phyloP scores from a whole-genome alignment of 2,888 invertebrate genomes.

The Romanomermis culicivorax region DNA sequence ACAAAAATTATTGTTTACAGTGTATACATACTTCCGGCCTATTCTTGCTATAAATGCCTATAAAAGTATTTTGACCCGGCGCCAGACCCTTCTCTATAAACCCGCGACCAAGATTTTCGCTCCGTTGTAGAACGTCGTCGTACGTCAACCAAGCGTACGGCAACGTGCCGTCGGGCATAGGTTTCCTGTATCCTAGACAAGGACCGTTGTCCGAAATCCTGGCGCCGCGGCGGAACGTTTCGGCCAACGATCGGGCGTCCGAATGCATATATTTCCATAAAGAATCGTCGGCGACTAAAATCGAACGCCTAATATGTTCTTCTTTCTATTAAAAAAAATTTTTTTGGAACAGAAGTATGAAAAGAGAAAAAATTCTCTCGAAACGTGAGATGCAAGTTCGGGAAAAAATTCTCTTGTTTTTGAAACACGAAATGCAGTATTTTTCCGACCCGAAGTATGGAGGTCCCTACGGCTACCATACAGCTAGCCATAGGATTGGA shows the following conservation, averaged over 20 bases:
- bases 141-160: slow-evolving; percentile 9
- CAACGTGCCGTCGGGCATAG: slow-evolving; percentile 9
- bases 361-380: background rate
- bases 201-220: slow-evolving; percentile 54
- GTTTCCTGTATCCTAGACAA: slow-evolving; percentile 9
- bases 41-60: slow-evolving; percentile 33
- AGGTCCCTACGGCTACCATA: too few relatives aligned
- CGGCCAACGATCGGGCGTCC: slow-evolving; percentile 67
- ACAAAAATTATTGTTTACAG: too few relatives aligned
- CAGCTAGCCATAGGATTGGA: too few relatives aligned
- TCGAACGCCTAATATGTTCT: background rate
- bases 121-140: slow-evolving; percentile 20
- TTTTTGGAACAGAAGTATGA: background rate
- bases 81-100: slow-evolving; percentile 26
- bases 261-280: slow-evolving; percentile 1
- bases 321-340: background rate
- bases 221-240: slow-evolving; percentile 69
- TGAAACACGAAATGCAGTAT: too few relatives aligned
- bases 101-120: slow-evolving; percentile 29
- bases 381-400: too few relatives aligned
- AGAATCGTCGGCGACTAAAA: background rate
- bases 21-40: slow-evolving; percentile 31
- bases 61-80: slow-evolving; percentile 26
- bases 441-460: too few relatives aligned
- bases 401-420: too few relatives aligned